Evolutionary conservation across 2,888 invertebrate species (phyloP).

Genomic region (Heliconius ethilla): DNA sequence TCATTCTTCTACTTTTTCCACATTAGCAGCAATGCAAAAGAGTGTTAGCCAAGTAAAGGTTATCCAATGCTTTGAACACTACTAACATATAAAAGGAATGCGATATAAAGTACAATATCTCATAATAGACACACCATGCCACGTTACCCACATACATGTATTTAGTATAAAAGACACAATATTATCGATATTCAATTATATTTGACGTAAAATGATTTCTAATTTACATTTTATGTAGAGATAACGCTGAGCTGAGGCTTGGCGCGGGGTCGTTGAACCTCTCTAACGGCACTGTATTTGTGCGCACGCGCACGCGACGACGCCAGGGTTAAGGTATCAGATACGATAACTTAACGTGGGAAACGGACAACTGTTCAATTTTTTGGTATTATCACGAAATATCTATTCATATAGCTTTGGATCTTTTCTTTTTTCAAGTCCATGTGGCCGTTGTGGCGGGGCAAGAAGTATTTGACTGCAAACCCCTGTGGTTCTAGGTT

Average conservation of each 20-base stretch:
- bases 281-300: conserved; percentile 46
- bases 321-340: conserved; percentile 36
- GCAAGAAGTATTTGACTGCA: too few relatives aligned
- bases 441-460: too few relatives aligned
- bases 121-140: neutral
- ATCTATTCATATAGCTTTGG: neutral
- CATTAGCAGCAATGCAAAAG: too few relatives aligned
- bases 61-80: neutral
- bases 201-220: conserved; percentile 18
- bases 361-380: conserved; percentile 17
- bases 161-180: conserved; percentile 5
- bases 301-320: conserved; percentile 43
- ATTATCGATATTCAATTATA: conserved; percentile 8
- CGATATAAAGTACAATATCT: neutral
- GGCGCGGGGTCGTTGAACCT: conserved; percentile 17
- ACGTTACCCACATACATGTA: too few relatives aligned
- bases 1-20: too few relatives aligned
- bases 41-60: too few relatives aligned
- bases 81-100: neutral
- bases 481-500: too few relatives aligned
- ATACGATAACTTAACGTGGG: conserved; percentile 32
- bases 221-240: conserved; percentile 21
- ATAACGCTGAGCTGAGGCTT: conserved; percentile 11
- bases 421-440: too few relatives aligned
- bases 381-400: conserved; percentile 5